phyloP scores from a whole-genome alignment of 2,888 invertebrate species.

The Mythimna pallens region DNA sequence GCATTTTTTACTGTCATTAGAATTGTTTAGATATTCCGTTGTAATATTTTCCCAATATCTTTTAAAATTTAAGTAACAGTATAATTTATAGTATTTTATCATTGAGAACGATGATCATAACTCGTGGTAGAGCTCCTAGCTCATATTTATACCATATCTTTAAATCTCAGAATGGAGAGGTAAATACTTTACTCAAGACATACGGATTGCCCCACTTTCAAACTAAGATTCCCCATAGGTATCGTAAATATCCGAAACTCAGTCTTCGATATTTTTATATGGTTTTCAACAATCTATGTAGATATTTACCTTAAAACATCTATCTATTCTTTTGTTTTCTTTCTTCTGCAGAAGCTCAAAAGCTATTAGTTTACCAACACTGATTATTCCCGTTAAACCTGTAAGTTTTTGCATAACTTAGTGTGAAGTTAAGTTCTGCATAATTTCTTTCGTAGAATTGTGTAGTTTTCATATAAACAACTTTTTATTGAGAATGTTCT shows the following conservation, averaged over 20 bases:
- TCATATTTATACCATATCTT: slow-evolving; percentile 20
- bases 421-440: slow-evolving; percentile 49
- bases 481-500: slow-evolving; percentile 44
- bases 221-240: slow-evolving; percentile 61
- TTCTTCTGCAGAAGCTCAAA: slow-evolving; percentile 4
- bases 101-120: slow-evolving; percentile 14
- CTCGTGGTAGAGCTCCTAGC: slow-evolving; percentile 3
- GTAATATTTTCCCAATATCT: not conserved
- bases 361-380: slow-evolving; percentile 46
- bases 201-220: slow-evolving; percentile 50
- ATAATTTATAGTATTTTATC: not conserved
- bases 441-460: slow-evolving; percentile 50
- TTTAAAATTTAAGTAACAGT: not conserved
- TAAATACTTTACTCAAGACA: slow-evolving; percentile 51
- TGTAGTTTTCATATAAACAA: slow-evolving; percentile 47
- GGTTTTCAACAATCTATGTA: slow-evolving; percentile 29
- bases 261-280: slow-evolving; percentile 35
- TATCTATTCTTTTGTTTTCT: slow-evolving; percentile 7
- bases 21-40: too few relatives aligned
- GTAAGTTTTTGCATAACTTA: slow-evolving; percentile 57
- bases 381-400: slow-evolving; percentile 46
- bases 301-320: not conserved
- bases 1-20: too few relatives aligned
- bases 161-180: slow-evolving; percentile 36
- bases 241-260: slow-evolving; percentile 53